Base-by-base conservation (phyloP, 2,113 vertebrate species). In the Eulemur macaco region DNA sequence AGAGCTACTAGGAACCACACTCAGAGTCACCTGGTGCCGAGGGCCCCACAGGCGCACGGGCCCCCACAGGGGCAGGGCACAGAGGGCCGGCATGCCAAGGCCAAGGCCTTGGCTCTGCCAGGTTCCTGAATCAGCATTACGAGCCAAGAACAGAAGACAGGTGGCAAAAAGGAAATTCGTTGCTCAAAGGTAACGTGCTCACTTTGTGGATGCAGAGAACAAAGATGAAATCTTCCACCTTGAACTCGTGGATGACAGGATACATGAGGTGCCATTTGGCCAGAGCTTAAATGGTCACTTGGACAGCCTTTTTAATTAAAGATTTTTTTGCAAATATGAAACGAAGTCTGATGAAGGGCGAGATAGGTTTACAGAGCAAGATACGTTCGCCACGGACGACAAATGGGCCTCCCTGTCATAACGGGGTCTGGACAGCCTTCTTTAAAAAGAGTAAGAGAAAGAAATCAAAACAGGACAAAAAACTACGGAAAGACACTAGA, bases 231-330 rank as follows among this genome's bases (percentile, higher is more conserved):
- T 81, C 98, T 23, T 89, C 98, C 58, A 98, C 99, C 0, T 97
- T 99, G 66, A 99, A 99, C 97, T 99, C 99, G 0, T 99, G 99
- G 99, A 98, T 99, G 98, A 99, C 99, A 0, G 99, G 99, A 96
- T 99, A 99, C 80, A 99, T 99, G 99, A 98, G 99, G 87, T 99
- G 99, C 98, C 99, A 99, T 97, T 99, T 99, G 0, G 99, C 99
- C 20, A 98, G 99, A 89, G 98, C 99, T 1, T 99, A 98, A 97
- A 56, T 15, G 5, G 4, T 84, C 71, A 34, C 91, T 60, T 88
- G 20, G 76, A 97, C 82, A 76, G 82, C 86, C 50, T 84, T 56
- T 56, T 21, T 21, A 56, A 56, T 56, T 56, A 56, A 56, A 20
- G 7, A 20, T 20, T 6, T 54, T 54, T 54, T 56, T 56, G 54